Conservation (phyloP, 2,888 invertebrate genomes). For the Harmothoe impar region DNA sequence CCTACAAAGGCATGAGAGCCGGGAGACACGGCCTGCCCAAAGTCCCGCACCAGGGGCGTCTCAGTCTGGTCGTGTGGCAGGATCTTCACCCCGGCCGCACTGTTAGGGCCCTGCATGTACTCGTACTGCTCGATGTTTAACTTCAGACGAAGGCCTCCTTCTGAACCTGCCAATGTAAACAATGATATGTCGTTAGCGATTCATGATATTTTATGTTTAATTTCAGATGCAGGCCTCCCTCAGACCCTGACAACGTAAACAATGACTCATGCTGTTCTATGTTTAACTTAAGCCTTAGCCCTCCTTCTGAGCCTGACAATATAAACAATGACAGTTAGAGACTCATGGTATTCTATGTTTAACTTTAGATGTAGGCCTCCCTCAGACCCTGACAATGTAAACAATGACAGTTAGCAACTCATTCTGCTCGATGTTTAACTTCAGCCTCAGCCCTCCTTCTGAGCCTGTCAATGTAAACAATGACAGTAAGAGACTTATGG, state of each 20-base stretch:
- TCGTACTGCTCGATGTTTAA: conserved; percentile 70
- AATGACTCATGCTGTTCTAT: conserved; percentile 69
- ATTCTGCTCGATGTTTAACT: conserved; percentile 69
- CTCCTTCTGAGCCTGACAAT: conserved; percentile 60
- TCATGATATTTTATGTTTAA: conserved; percentile 69
- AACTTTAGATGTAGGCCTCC: conserved; percentile 65
- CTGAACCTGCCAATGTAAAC: conserved; percentile 52
- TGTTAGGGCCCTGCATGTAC: conserved; percentile 69
- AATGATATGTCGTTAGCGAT: conserved; percentile 23
- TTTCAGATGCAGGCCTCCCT: conserved; percentile 65
- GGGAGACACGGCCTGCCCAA: conserved; percentile 66
- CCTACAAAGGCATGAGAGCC: conserved; percentile 65
- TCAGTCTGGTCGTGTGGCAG: conserved; percentile 66
- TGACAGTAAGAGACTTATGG: conserved; percentile 62
- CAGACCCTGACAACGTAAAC: conserved; percentile 51
- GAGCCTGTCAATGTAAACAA: conserved; percentile 51
- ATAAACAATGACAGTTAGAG: neutral
- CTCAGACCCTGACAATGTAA: conserved; percentile 56
- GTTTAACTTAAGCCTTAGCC: conserved; percentile 67
- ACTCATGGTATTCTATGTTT: conserved; percentile 69
- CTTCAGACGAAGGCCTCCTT: conserved; percentile 65
- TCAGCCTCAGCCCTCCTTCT: conserved; percentile 65
- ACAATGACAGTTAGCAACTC: too few relatives aligned
- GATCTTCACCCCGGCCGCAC: conserved; percentile 66
- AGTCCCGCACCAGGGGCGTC: conserved; percentile 65